Percentiles rank a stretch among this genome's conserved stretches.
Conservation (phyloP, 2,888 invertebrate genomes). For the Ophion costatus region DNA sequence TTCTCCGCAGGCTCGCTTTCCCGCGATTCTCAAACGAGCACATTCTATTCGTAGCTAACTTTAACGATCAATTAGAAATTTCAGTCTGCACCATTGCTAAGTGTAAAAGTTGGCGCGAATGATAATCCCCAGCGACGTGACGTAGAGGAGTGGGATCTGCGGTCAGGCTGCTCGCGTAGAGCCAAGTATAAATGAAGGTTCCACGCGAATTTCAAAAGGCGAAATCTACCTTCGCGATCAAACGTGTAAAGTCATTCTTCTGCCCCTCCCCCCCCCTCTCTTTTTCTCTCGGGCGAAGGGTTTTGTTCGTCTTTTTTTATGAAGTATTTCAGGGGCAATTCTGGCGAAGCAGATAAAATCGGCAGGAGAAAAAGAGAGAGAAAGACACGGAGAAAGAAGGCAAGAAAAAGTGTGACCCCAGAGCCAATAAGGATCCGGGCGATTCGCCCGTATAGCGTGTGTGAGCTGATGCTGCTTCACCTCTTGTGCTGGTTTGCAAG, state of each 20-base stretch:
- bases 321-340: slow-evolving; percentile 67
- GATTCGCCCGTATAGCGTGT: slow-evolving; percentile 49
- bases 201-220: slow-evolving; percentile 65
- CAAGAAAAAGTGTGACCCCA: slow-evolving; percentile 37
- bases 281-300: slow-evolving; percentile 28
- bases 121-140: slow-evolving; percentile 44
- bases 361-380: slow-evolving; percentile 50
- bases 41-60: slow-evolving; percentile 24
- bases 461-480: slow-evolving; percentile 61
- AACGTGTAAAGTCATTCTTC: slow-evolving; percentile 68
- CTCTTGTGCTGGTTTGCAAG: slow-evolving; percentile 50
- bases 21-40: slow-evolving; percentile 11
- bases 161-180: slow-evolving; percentile 32
- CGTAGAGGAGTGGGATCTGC: slow-evolving; percentile 30
- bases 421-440: slow-evolving; percentile 66
- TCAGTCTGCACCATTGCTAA: slow-evolving; percentile 34
- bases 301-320: slow-evolving; percentile 46
- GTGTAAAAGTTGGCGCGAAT: slow-evolving; percentile 49
- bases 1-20: neutral
- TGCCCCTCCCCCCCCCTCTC: slow-evolving; percentile 4
- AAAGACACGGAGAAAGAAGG: slow-evolving; percentile 20
- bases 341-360: slow-evolving; percentile 65
- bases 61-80: slow-evolving; percentile 65
- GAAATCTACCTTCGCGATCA: slow-evolving; percentile 66
- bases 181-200: slow-evolving; percentile 57